Conservation (phyloP, 2,888 invertebrate genomes). For the Oscheius onirici region DNA sequence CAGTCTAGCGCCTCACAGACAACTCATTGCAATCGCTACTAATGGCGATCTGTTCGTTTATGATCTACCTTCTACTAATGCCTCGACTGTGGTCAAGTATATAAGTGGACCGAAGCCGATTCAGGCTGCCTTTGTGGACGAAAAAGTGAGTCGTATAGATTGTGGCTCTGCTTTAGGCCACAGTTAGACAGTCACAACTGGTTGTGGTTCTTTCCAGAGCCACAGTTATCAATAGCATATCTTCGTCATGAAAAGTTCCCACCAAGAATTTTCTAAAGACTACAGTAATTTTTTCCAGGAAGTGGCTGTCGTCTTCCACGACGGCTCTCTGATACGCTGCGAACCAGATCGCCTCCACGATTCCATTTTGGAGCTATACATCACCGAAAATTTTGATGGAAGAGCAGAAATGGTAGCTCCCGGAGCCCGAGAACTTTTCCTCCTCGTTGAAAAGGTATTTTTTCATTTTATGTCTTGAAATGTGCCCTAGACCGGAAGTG, state of each 20-base stretch:
- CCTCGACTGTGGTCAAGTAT: conserved; percentile 34
- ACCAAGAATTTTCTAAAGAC: too few relatives aligned
- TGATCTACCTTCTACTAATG: conserved; percentile 40
- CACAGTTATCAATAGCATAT: too few relatives aligned
- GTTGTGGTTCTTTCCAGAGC: too few relatives aligned
- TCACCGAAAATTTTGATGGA: conserved; percentile 36
- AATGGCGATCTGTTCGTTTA: conserved; percentile 50
- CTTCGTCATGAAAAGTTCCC: too few relatives aligned
- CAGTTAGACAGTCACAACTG: too few relatives aligned
- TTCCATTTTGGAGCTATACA: not conserved
- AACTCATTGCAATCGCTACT: conserved; percentile 39
- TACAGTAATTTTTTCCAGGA: conserved; percentile 43
- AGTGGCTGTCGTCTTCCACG: conserved; percentile 48
- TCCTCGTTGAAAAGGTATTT: conserved; percentile 41
- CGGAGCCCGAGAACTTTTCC: conserved; percentile 45
- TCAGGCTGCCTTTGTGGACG: conserved; percentile 48
- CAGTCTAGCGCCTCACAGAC: conserved; percentile 33
- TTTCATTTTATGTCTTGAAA: not conserved
- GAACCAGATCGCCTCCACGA: conserved; percentile 40
- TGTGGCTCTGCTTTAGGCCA: too few relatives aligned
- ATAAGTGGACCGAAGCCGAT: conserved; percentile 43
- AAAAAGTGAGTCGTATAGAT: conserved; percentile 42
- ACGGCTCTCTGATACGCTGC: conserved; percentile 44
- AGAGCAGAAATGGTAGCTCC: conserved; percentile 48
- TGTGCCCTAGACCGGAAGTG: conserved; percentile 36